These are phyloP conservation scores for Synanceia verrucosa DNA, from an alignment of 2,797 vertebrate genomes.

Conservation along the genomic window DNA sequence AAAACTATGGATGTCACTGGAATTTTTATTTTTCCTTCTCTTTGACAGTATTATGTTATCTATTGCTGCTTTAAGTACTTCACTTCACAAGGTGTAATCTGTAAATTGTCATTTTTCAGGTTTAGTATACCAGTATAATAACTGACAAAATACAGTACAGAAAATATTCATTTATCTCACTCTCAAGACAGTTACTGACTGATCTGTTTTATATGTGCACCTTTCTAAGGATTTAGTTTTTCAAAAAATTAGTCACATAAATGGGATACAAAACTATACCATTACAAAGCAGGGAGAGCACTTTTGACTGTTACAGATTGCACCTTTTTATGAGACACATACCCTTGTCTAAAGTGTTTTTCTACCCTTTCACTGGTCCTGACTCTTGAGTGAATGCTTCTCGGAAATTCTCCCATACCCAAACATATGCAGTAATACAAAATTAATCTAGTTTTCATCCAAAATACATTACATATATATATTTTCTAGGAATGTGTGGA, in stretches of 20 bases:
- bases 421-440: conserved; percentile 79
- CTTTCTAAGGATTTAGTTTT: conserved; percentile 72
- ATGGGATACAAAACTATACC: conserved; percentile 48
- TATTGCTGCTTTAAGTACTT: conserved; percentile 71
- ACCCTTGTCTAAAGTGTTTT: conserved; percentile 67
- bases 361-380: conserved; percentile 42
- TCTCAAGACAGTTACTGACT: conserved; percentile 48
- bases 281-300: conserved; percentile 74
- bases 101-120: conserved; percentile 73
- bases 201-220: conserved; percentile 69
- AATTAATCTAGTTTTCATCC: conserved; percentile 70
- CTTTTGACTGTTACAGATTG: conserved; percentile 83
- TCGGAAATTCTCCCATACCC: conserved; percentile 61
- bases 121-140: conserved; percentile 45
- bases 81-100: conserved; percentile 79
- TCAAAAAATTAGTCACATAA: conserved; percentile 54
- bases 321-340: conserved; percentile 75
- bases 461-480: conserved; percentile 72
- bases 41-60: conserved; percentile 74
- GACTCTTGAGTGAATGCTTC: conserved; percentile 64
- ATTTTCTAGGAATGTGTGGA: conserved; percentile 70
- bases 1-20: conserved; percentile 77
- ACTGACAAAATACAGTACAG: conserved; percentile 42
- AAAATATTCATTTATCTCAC: conserved; percentile 53
- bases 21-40: conserved; percentile 55